Evolutionary conservation across 2,113 vertebrate genomes (phyloP).

Genomic region (Microtus richardsoni): DNA sequence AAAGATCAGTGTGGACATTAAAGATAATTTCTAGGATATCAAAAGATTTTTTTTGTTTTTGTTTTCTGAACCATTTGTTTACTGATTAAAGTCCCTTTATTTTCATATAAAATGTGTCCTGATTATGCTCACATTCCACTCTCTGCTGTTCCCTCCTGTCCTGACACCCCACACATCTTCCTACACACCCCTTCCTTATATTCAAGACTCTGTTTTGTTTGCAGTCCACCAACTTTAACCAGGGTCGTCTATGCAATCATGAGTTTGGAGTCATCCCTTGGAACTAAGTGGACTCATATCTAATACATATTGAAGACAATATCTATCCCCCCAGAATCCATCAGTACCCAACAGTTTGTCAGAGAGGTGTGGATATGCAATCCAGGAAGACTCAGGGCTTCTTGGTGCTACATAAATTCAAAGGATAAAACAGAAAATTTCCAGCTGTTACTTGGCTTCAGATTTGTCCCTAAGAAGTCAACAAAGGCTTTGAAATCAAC

Average conservation of each 20-base stretch:
- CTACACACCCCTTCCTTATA: background rate
- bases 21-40: background rate
- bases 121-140: background rate
- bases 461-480: slow-evolving; percentile 47
- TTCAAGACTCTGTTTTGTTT: background rate
- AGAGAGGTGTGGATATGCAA: background rate
- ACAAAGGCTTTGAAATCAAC: background rate
- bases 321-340: background rate
- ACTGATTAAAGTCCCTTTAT: background rate
- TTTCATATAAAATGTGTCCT: background rate
- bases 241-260: background rate
- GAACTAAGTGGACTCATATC: background rate
- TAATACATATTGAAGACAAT: background rate
- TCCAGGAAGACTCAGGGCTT: background rate
- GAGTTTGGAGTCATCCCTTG: no score
- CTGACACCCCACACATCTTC: background rate
- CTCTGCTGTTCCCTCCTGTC: background rate
- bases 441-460: slow-evolving; percentile 28
- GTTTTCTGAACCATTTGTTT: background rate
- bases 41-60: background rate
- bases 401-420: background rate
- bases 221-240: no score
- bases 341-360: background rate
- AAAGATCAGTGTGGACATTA: background rate
- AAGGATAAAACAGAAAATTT: background rate